These are phyloP conservation scores for Meandrusa payeni DNA, from an alignment of 2,888 invertebrate genomes.

Conservation along the genomic window DNA sequence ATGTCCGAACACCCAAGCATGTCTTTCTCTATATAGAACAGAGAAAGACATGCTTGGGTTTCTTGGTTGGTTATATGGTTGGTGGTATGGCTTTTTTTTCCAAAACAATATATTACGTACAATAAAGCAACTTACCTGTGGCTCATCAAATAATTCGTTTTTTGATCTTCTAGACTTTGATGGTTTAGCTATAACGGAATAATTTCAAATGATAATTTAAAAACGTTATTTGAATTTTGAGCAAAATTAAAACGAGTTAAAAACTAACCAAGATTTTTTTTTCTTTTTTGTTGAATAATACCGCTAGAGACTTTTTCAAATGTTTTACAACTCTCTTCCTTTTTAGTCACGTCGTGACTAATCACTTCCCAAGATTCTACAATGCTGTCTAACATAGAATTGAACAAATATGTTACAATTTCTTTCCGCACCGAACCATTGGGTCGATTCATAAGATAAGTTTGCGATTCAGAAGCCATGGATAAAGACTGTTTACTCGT, in stretches of 20 bases:
- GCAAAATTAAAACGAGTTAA: background rate
- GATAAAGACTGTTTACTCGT: slow-evolving; percentile 12
- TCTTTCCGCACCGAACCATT: slow-evolving; percentile 55
- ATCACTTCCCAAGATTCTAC: slow-evolving; percentile 63
- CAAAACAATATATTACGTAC: no score
- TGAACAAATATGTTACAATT: slow-evolving; percentile 57
- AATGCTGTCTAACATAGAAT: slow-evolving; percentile 61
- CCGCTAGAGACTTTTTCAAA: slow-evolving; percentile 48
- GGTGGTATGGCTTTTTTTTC: no score
- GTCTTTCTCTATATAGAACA: no score
- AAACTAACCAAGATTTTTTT: slow-evolving; percentile 36
- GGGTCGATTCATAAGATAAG: slow-evolving; percentile 34
- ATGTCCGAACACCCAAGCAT: no score
- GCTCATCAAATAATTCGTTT: slow-evolving; percentile 38
- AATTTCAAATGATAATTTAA: background rate
- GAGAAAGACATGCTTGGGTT: no score
- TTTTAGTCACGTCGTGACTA: slow-evolving; percentile 36
- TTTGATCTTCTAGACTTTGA: slow-evolving; percentile 49
- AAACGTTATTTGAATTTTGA: background rate
- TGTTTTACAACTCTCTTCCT: slow-evolving; percentile 38
- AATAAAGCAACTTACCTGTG: slow-evolving; percentile 34
- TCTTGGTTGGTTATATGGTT: no score
- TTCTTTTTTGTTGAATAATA: slow-evolving; percentile 41
- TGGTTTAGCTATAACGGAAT: slow-evolving; percentile 35
- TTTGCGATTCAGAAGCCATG: slow-evolving; percentile 40